Conservation (phyloP, 1,140 invertebrate species). For the Vollenhovia emeryi region DNA sequence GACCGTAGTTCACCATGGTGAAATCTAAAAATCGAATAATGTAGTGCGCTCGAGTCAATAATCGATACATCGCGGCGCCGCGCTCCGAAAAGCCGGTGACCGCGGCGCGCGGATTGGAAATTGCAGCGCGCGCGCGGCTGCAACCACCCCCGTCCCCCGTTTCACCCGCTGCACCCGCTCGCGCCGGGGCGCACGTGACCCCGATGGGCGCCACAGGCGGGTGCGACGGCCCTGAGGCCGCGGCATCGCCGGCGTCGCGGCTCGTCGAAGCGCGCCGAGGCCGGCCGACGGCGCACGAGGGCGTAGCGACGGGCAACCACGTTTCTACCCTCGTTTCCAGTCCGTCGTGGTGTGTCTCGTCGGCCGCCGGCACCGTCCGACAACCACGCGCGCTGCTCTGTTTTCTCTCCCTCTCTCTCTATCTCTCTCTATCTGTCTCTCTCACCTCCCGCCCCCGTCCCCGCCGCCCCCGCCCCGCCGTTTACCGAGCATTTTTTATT, state of each 20-base stretch:
- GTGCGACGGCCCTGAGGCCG: conserved; percentile 65
- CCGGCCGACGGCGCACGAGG: conserved; percentile 77
- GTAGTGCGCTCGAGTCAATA: conserved; percentile 19
- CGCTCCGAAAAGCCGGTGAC: conserved; percentile 55
- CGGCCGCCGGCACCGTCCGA: conserved; percentile 63
- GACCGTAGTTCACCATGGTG: not conserved
- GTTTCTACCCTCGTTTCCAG: conserved; percentile 84
- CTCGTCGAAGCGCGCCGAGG: conserved; percentile 60
- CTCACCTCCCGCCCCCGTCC: not conserved
- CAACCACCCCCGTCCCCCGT: not conserved
- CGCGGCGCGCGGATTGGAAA: conserved; percentile 43
- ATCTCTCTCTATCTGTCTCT: conserved; percentile 46
- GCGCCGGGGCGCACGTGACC: conserved; percentile 61
- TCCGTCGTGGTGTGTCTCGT: conserved; percentile 79
- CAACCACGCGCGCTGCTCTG: conserved; percentile 57
- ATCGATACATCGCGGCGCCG: conserved; percentile 39
- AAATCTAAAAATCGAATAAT: conserved; percentile 47
- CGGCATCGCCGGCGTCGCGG: not conserved
- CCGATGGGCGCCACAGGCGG: conserved; percentile 64
- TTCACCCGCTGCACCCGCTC: not conserved
- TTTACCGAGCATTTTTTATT: conserved; percentile 2
- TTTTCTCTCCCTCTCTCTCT: conserved; percentile 55
- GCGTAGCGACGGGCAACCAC: conserved; percentile 83
- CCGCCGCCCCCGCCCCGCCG: not conserved
- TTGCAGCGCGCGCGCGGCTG: conserved; percentile 20